Evolutionary conservation across 2,113 vertebrate species (phyloP), one percentile per base, ranked within the genome.

Genomic region (Gila orcuttii): DNA sequence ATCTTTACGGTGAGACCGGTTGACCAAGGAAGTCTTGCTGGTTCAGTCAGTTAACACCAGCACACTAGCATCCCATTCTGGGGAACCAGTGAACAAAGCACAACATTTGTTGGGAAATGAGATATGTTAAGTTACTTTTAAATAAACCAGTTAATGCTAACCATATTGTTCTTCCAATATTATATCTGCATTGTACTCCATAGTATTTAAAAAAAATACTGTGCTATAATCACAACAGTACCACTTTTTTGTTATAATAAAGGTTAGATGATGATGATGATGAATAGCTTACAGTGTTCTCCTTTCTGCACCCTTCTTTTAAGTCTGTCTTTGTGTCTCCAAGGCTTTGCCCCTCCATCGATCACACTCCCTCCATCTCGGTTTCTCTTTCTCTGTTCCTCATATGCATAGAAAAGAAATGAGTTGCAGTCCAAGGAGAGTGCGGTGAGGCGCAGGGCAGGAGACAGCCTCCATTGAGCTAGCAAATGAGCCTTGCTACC

Each of bases 391-490:
- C 36, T 62, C 50, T 68, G 13, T 79, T 17, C 78, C n/a, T 57
- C 7, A 25, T 15, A 52, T 64, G 60, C 39, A 62, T 47, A 60
- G 83, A 85, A 82, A 64, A 57, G 21, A 19, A 55, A 64, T 36
- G 36, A 57, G 73, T 85, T 86, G 85, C 79, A 83, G 25, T 77
- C 79, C 74, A 89, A 83, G 13, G 60, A 79, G 75, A 76, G 50
- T 85, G 52, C 64, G 52, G 45, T 52, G 81, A 86, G 73, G 78
- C 74, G 23, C 78, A 6, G 47, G 83, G 52, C 78, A 87, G 90
- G 88, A 91, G 87, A 91, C 89, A 89, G 84, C 82, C 86, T 91
- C 83, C 89, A 90, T 87, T 91, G 89, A 91, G 86, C 59, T 23
- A 88, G 89, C 79, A 87, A 91, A 91, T 90, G 89, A 91, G 88